phyloP scores from a whole-genome alignment of 2,888 invertebrate species.

The Phaonia tiefii region DNA sequence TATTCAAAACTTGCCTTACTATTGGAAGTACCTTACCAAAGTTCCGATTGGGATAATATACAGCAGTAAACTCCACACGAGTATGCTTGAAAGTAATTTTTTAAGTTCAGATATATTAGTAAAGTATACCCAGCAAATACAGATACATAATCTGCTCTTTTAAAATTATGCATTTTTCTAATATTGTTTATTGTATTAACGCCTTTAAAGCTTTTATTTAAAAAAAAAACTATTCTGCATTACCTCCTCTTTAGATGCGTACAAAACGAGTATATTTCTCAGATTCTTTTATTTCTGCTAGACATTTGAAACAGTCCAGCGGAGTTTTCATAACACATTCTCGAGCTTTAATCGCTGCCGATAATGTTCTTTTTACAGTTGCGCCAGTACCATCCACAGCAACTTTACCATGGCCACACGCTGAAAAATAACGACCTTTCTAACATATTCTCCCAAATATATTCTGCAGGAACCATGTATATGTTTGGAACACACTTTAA shows the following conservation, averaged over 20 bases:
- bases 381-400: no score
- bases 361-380: no score
- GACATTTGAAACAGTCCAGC: conserved; percentile 11
- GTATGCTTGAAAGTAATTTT: background rate
- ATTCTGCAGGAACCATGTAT: no score
- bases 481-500: no score
- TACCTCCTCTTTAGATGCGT: background rate
- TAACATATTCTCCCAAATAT: no score
- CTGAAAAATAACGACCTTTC: background rate
- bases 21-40: no score
- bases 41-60: no score
- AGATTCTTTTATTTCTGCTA: background rate
- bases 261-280: conserved; percentile 1
- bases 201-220: background rate
- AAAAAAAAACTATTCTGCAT: background rate
- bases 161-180: background rate
- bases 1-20: no score
- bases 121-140: background rate
- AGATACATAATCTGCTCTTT: background rate
- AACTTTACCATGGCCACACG: no score
- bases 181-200: background rate
- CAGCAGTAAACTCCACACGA: background rate
- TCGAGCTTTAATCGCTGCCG: background rate
- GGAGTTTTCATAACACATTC: conserved; percentile 27
- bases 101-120: conserved; percentile 2